Base-by-base conservation (phyloP, 2,888 invertebrate species). In the Macrophya alboannulata region DNA sequence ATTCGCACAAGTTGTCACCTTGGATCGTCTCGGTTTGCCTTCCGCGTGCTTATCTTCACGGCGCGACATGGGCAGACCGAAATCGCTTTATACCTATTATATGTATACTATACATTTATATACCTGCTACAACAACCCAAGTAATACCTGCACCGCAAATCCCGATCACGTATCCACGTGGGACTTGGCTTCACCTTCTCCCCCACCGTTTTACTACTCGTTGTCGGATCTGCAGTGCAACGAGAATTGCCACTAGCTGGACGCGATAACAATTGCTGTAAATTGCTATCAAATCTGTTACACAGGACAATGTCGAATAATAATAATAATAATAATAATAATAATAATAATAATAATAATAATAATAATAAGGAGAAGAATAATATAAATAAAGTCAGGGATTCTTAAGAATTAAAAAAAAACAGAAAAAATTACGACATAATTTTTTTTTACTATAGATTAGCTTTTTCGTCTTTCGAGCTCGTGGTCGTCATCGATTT, bases 41-140 rank as follows among this genome's bases (percentile, higher is more conserved):
- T 76, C 48, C 45, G 76, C 48, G 76, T 76, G 37, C 84, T 87
- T 87, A 86, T 87, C 87, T 87, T 87, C 86, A 87, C 86, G 85
- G 62, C 86, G 74, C 86, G 85, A 62, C 86, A n/a, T 65, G 62
- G 25, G 83, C 62, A 84, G 68, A 76, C 83, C 85, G 86, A 86
- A 87, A 87, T 86, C 76, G 68, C 74, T 79, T 87, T 86, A 85
- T 45, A n/a, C n/a, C n/a, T n/a, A n/a, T n/a, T n/a, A n/a, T n/a
- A n/a, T n/a, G n/a, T n/a, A n/a, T n/a, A 43, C 21, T 25, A 40
- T 10, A 72, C 40, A 62, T 62, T 25, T 62, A 62, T 62, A 62
- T 72, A 43, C n/a, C 31, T 72, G 6, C 17, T 72, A 72, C 40
- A 72, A 15, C 43, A 40, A 15, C 17, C 3, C 40, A 43, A n/a